A percentile compares a stretch with the other conserved stretches of the same genome.
Evolutionary conservation across 2,888 invertebrate species (phyloP).

Genomic region (Dynastes tityus): DNA sequence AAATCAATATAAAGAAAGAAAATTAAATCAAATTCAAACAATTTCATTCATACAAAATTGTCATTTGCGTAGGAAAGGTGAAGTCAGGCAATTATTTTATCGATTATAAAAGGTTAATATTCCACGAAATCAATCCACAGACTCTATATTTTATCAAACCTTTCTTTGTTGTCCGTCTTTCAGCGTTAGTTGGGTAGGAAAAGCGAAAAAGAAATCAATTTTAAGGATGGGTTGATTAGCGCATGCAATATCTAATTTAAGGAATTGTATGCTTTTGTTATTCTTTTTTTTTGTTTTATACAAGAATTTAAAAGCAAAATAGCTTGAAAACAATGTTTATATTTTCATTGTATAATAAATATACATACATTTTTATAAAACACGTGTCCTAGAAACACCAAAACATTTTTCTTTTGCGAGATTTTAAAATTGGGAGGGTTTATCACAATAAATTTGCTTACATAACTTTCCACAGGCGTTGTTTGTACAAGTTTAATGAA

Average conservation of each 20-base stretch:
- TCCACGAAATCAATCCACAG: not conserved
- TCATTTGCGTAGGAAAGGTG: not conserved
- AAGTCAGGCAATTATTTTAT: not conserved
- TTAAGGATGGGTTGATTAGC: not conserved
- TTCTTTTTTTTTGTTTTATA: no score
- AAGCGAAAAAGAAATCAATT: constrained; percentile 2
- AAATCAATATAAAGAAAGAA: not conserved
- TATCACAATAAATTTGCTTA: no score
- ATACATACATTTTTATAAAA: no score
- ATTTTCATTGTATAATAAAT: no score
- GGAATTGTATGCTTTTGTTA: no score
- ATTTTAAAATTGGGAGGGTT: no score
- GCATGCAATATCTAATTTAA: not conserved
- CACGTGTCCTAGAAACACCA: no score
- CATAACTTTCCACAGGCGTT: no score
- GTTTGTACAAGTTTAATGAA: no score
- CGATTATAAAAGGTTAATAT: not conserved
- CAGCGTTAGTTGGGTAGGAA: not conserved
- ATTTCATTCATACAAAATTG: not conserved
- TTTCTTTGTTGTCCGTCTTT: not conserved
- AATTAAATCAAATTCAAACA: not conserved
- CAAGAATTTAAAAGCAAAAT: no score
- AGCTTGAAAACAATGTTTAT: no score
- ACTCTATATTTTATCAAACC: not conserved
- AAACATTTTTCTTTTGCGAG: no score